phyloP scores from a whole-genome alignment of 2,888 invertebrate genomes.

The Phytoseiulus persimilis region DNA sequence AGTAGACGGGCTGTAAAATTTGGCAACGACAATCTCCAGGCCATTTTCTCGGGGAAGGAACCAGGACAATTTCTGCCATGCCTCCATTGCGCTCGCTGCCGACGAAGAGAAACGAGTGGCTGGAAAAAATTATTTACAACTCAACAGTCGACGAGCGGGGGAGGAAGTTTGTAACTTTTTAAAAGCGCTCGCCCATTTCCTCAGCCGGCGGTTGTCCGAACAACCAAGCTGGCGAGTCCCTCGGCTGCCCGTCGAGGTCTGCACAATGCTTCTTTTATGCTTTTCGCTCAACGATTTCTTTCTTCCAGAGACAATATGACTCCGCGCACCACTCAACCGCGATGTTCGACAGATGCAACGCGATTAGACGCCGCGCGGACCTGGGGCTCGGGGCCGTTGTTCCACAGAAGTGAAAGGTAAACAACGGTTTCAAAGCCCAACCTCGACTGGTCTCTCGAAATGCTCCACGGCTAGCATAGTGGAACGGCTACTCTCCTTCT shows the following conservation, averaged over 20 bases:
- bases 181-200: not conserved
- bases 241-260: not conserved
- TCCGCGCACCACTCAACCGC: no score
- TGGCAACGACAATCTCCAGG: not conserved
- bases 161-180: not conserved
- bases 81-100: not conserved
- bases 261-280: conserved; percentile 5
- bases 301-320: not conserved
- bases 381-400: no score
- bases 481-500: no score
- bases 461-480: no score
- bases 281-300: not conserved
- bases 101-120: not conserved
- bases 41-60: not conserved
- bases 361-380: no score
- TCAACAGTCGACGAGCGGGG: not conserved
- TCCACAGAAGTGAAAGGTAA: no score
- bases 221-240: not conserved
- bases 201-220: not conserved
- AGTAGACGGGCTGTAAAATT: not conserved
- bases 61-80: not conserved
- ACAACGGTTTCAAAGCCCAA: no score
- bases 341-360: no score
- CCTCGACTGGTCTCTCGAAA: no score
- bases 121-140: conserved; percentile 5